Base-by-base conservation (phyloP, 1,140 invertebrate genomes). In the Polypedilum vanderplanki region DNA sequence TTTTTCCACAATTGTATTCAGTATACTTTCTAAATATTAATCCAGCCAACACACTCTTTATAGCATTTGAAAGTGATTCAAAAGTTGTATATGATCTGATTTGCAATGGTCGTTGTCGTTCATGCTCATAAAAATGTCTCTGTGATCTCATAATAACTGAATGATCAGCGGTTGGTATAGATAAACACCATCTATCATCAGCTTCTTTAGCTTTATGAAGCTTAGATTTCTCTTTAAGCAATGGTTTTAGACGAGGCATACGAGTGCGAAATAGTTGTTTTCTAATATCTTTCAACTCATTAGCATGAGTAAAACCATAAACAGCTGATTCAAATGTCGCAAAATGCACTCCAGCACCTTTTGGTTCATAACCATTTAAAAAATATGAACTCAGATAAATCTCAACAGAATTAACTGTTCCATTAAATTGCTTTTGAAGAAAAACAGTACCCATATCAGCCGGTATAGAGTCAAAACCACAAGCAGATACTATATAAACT, bases 401-500 rank as follows among this genome's bases (percentile, higher is more conserved):
- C 81, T 94, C 92, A 70, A 94, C 87, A 2, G 88, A 88, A 81
- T 94, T 94, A 4, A 70, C 1, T 1, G 65, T 70, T 7, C 65
- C 65, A 18, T 70, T 10, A 20, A 70, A 70, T 7, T 70, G 17
- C 0, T 70, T 12, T 70, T 70, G 65, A 5, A 70, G 65, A 79
- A 87, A 94, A 10, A 90, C 80, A 1, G 91, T 81, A 7, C 96
- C 96, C 80, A 96, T 84, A 80, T 98, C 96, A 67, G 87, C 87
- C 4, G 96, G 95, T 78, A 98, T 91, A 76, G 89, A 89, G 78
- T 97, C 96, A 80, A 96, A 93, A 1, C 96, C 96, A 85, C 95
- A 97, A 10, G 94, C 90, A 77, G 92, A 94, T 12, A 98, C 83
- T 9, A 98, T 85, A 79, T 93, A 96, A 0, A 96, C 85, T 5